Evolutionary conservation across 2,113 vertebrate species (phyloP), one percentile per base, ranked within the genome.

Genomic region (Aramus guarauna): DNA sequence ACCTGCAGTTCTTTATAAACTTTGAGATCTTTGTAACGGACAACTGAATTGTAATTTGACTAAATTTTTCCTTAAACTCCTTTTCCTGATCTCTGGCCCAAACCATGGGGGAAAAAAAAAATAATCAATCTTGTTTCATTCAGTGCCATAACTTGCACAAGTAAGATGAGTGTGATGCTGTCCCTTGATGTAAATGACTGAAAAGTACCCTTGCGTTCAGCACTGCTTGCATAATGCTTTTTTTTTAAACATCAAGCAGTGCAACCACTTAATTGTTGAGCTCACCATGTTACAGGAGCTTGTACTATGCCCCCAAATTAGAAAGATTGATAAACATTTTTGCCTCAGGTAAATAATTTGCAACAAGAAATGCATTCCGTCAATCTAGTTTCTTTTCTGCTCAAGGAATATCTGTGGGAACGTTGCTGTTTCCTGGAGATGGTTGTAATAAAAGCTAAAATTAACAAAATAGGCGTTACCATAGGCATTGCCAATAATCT

Each of bases 371-470:
- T 84, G 18, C 77, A 75, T 95, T 93, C 60, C 0, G 0, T 55
- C 52, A 84, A 83, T 12, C 39, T 15, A 60, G 52, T 37, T 92
- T 77, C 64, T 92, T 86, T 95, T 75, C 83, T 87, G 92, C 77
- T 91, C n/a, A 84, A 84, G 88, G 91, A 95, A 13, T 74, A 4
- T 94, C 73, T 91, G 84, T 89, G 89, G 30, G 64, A 94, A 75
- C 23, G 15, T 72, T 78, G 53, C 72, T 76, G 84, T 89, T 97
- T 95, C 91, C 75, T 41, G 60, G 77, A 90, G 83, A 90, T 84
- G 81, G 50, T 34, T 85, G 63, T 53, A 94, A 88, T 83, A 96
- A 88, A 95, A 87, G n/a, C 66, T 93, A 78, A 91, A 95, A 95
- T 90, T 94, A 93, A 93, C 67, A 76, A 90, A 93, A 85, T n/a